Evolutionary conservation across 2,797 vertebrate species (phyloP), one percentile per base, ranked within the genome.

Genomic region (Pantherophis alleghaniensis): DNA sequence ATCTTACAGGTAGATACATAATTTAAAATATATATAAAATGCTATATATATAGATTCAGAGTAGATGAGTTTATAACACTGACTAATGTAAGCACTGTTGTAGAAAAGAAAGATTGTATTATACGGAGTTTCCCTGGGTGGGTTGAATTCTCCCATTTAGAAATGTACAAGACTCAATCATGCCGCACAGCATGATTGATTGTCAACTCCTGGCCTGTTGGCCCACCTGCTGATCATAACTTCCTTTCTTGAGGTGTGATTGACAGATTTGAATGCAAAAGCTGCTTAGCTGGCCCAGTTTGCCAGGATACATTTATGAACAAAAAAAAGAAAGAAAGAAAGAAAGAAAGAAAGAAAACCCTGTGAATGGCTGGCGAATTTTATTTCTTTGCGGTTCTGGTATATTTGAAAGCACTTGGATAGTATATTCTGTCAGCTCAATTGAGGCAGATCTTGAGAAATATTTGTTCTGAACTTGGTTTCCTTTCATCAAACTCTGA

Each of bases 401-500:
- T 63, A 88, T 93, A 51, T 79, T 92, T 94, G 88, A 91, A n/a
- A 86, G 0, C 2, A 5, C 47, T 79, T 37, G 74, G 42, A 20
- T 0, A 79, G 26, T 66, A 57, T 83, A 10, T 26, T 69, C 28
- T 32, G 18, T 83, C 88, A 63, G 3, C 32, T n/a, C 53, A 93
- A 94, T 90, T 2, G 12, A 86, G 28, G 10, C 2, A 55, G 60
- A 4, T 0, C 87, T 37, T 69, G 91, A 0, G 22, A 26, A 4
- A 32, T 74, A 93, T 87, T 86, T 94, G 47, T 42, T 13, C 5
- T 60, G 55, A 51, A 88, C 89, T 6, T 79, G 69, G 5, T 69
- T 94, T 37, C 56, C 56, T 94, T 92, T 16, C 59, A 87, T 57
- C 14, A 92, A 32, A 28, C 16, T 91, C 57, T 87, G 69, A 47